Evolutionary conservation across 1,140 invertebrate species (phyloP).

Genomic region (Intoshia linei): DNA sequence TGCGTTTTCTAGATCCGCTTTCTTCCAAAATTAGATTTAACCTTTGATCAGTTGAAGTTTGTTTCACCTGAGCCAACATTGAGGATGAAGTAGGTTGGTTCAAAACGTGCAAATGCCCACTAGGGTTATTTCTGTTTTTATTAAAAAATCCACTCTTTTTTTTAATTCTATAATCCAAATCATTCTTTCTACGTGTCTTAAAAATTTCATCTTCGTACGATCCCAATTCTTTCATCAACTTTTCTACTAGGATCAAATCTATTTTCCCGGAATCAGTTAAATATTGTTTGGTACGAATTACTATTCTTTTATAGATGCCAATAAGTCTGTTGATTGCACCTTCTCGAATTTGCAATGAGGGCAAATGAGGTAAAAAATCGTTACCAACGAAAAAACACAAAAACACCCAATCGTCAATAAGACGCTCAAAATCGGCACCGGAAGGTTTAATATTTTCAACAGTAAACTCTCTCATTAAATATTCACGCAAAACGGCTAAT

Average conservation of each 20-base stretch:
- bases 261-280: conserved; percentile 72
- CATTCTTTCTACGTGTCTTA: conserved; percentile 45
- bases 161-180: conserved; percentile 45
- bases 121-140: too few species aligned
- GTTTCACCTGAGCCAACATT: too few species aligned
- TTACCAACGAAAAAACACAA: conserved; percentile 99
- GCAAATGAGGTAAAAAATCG: conserved; percentile 89
- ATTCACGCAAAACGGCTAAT: conserved; percentile 63
- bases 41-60: too few species aligned
- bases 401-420: conserved; percentile 82
- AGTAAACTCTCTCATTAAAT: conserved; percentile 57
- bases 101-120: too few species aligned
- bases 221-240: conserved; percentile 63
- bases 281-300: conserved; percentile 37
- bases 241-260: conserved; percentile 54
- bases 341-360: conserved; percentile 83
- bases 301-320: conserved; percentile 45
- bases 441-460: conserved; percentile 53
- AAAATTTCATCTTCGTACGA: conserved; percentile 88
- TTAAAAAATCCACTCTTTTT: too few species aligned
- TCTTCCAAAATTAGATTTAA: too few species aligned
- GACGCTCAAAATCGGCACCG: conserved; percentile 26
- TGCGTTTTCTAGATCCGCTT: too few species aligned
- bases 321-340: conserved; percentile 77
- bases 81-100: too few species aligned